Percentiles rank a stretch among this genome's conserved stretches.
phyloP scores from a whole-genome alignment of 2,888 invertebrate genomes.

The Drosophila ustulata region DNA sequence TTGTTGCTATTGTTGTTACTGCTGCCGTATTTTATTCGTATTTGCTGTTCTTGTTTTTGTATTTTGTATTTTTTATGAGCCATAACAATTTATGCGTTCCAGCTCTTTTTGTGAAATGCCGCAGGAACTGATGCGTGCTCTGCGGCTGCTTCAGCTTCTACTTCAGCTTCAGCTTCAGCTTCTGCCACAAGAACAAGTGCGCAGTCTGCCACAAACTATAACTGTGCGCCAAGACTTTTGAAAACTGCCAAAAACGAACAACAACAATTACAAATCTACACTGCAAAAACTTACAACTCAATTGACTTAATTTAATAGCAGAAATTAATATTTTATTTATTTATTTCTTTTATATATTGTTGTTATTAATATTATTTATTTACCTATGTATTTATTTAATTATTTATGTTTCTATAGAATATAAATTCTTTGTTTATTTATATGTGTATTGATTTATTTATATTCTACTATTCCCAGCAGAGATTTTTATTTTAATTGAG shows the following conservation, averaged over 20 bases:
- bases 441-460: no score
- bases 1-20: slow-evolving; percentile 25
- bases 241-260: neutral
- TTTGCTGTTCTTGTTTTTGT: slow-evolving; percentile 27
- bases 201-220: slow-evolving; percentile 10
- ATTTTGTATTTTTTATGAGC: slow-evolving; percentile 70
- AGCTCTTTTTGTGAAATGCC: slow-evolving; percentile 46
- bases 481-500: no score
- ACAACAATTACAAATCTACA: neutral
- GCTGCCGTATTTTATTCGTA: slow-evolving; percentile 29
- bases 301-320: no score
- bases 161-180: neutral
- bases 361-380: no score
- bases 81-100: slow-evolving; percentile 76
- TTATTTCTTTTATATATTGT: no score
- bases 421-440: no score
- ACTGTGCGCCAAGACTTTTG: slow-evolving; percentile 15
- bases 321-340: no score
- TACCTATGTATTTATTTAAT: no score
- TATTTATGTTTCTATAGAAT: no score
- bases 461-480: no score
- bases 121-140: slow-evolving; percentile 58
- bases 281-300: neutral
- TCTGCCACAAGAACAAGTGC: slow-evolving; percentile 22
- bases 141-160: slow-evolving; percentile 2